A percentile compares a stretch with the other conserved stretches of the same genome.
phyloP scores from a whole-genome alignment of 1,140 invertebrate genomes.

The Neodiprion virginianus region DNA sequence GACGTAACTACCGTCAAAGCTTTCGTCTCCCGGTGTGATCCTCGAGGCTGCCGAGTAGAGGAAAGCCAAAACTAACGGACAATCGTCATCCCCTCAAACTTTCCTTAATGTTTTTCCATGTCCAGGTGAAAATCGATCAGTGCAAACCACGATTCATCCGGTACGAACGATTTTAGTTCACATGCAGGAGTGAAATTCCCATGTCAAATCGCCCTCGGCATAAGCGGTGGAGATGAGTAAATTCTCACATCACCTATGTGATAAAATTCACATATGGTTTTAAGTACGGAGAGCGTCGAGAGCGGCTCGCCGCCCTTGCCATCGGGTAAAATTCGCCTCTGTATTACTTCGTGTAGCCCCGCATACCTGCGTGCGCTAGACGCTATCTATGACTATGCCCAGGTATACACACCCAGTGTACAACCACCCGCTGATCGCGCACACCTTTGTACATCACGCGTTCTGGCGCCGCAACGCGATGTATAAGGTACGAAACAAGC shows the following conservation, averaged over 20 bases:
- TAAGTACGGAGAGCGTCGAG: not conserved
- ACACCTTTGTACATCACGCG: constrained; percentile 22
- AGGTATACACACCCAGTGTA: constrained; percentile 9
- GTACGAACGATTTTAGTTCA: no score
- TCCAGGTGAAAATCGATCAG: no score
- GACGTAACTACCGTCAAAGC: no score
- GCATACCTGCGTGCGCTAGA: no score
- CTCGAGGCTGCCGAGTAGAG: no score
- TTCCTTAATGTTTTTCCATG: no score
- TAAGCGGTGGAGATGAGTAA: constrained; percentile 31
- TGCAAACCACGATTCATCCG: no score
- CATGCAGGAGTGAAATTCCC: constrained; percentile 32
- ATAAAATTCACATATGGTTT: constrained; percentile 22
- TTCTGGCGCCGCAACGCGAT: constrained; percentile 25
- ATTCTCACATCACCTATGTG: constrained; percentile 44
- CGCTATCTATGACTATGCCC: not conserved
- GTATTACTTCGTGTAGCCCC: constrained; percentile 2
- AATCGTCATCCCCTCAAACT: no score
- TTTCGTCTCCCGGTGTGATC: no score
- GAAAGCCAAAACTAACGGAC: no score
- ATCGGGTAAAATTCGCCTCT: constrained; percentile 32
- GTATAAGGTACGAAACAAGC: constrained; percentile 28
- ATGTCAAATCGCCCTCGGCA: constrained; percentile 45
- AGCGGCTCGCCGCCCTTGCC: constrained; percentile 19
- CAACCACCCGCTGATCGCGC: not conserved